Evolutionary conservation across 1,140 invertebrate genomes (phyloP).

Genomic region (Philotrypesis tridentata): DNA sequence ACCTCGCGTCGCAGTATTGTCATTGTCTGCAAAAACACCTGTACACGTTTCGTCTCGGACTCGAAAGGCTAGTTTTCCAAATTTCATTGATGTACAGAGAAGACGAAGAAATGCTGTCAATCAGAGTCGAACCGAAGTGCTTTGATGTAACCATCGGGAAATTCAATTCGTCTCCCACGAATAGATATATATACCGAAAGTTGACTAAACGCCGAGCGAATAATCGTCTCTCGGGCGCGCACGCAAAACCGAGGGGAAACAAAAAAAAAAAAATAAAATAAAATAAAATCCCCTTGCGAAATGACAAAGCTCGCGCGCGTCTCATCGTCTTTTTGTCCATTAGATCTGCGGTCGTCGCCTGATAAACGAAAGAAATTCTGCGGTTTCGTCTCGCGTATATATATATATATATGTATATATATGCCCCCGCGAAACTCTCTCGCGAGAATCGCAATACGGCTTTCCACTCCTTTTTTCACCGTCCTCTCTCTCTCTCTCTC

Average conservation of each 20-base stretch:
- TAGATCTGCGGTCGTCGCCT: conserved; percentile 54
- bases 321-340: conserved; percentile 47
- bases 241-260: neutral
- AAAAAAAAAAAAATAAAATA: no score
- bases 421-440: conserved; percentile 60
- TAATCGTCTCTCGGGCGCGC: neutral
- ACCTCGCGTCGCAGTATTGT: no score
- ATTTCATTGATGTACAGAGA: no score
- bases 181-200: neutral
- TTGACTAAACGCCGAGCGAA: neutral
- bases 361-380: conserved; percentile 61
- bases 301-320: neutral
- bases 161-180: neutral
- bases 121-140: no score
- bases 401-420: no score
- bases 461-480: conserved; percentile 54
- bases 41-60: no score
- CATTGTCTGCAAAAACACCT: no score
- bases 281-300: conserved; percentile 7
- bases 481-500: conserved; percentile 32
- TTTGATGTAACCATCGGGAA: neutral
- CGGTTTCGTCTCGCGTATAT: conserved; percentile 55
- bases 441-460: conserved; percentile 54
- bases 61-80: no score
- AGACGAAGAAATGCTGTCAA: no score